These are phyloP conservation scores for Phenganax marumi DNA, from an alignment of 92 coral and sea anemone genomes.

Conservation along the genomic window DNA sequence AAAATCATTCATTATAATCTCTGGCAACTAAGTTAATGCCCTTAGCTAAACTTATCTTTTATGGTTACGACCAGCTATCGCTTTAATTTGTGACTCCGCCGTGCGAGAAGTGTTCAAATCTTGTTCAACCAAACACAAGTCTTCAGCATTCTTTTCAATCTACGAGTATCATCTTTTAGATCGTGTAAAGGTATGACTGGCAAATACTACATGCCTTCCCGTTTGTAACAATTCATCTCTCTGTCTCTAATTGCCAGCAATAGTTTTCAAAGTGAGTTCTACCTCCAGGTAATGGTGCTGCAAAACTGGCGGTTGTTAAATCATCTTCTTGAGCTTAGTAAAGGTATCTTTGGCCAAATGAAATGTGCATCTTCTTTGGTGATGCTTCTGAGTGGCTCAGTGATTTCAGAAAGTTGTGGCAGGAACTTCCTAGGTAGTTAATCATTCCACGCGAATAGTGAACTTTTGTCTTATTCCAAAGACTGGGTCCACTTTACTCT, in stretches of 20 bases:
- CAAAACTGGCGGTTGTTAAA: slow-evolving; percentile 21
- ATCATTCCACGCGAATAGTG: slow-evolving; percentile 34
- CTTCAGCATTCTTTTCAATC: slow-evolving; percentile 32
- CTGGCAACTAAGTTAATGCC: slow-evolving; percentile 15
- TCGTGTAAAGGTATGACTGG: slow-evolving; percentile 34
- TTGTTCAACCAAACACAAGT: slow-evolving; percentile 29
- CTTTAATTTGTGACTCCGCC: slow-evolving; percentile 22
- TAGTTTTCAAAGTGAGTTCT: slow-evolving; percentile 30
- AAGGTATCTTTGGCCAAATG: background rate
- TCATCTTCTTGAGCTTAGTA: slow-evolving; percentile 26
- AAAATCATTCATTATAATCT: slow-evolving; percentile 28
- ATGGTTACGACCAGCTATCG: slow-evolving; percentile 19
- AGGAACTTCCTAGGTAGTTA: slow-evolving; percentile 41
- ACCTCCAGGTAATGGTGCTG: slow-evolving; percentile 23
- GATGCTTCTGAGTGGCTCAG: slow-evolving; percentile 31
- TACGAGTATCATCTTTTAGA: slow-evolving; percentile 43
- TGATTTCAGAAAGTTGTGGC: slow-evolving; percentile 33
- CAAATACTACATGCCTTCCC: slow-evolving; percentile 57
- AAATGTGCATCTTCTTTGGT: slow-evolving; percentile 11
- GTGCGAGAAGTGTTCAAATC: slow-evolving; percentile 22
- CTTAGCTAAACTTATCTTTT: no score
- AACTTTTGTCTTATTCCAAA: background rate
- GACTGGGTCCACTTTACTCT: slow-evolving; percentile 37
- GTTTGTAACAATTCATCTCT: slow-evolving; percentile 43
- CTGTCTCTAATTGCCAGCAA: no score